Conservation (phyloP, 2,113 vertebrate species). For the Oreocharis arfaki region DNA sequence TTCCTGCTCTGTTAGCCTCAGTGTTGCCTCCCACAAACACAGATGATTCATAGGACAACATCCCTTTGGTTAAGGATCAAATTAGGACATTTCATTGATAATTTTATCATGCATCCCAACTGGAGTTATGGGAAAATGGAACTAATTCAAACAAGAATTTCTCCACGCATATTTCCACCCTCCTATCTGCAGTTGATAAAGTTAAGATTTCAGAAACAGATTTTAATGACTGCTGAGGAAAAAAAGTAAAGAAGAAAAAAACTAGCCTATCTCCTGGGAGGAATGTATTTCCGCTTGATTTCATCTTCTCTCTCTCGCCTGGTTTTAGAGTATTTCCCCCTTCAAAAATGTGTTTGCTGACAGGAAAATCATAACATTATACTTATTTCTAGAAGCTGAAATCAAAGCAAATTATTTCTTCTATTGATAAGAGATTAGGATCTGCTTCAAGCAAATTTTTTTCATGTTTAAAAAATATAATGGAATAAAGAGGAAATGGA, state of each 20-base stretch:
- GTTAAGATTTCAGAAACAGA: constrained; percentile 52
- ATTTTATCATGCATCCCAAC: constrained; percentile 70
- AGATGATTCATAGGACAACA: constrained; percentile 73
- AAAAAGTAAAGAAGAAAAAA: neutral
- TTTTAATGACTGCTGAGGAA: constrained; percentile 1
- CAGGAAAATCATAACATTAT: constrained; percentile 27
- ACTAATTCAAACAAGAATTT: constrained; percentile 53
- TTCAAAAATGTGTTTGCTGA: constrained; percentile 42
- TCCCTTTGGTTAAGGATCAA: constrained; percentile 72
- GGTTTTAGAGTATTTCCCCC: constrained; percentile 15
- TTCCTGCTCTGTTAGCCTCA: constrained; percentile 72
- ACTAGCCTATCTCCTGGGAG: neutral
- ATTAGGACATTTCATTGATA: constrained; percentile 76
- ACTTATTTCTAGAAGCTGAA: constrained; percentile 7
- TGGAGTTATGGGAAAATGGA: constrained; percentile 62
- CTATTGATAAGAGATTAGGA: constrained; percentile 12
- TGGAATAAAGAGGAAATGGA: neutral
- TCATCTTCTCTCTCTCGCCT: constrained; percentile 1
- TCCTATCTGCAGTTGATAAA: constrained; percentile 41
- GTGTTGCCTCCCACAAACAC: constrained; percentile 71
- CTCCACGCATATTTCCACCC: constrained; percentile 32
- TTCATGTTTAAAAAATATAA: neutral
- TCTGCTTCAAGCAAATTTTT: neutral
- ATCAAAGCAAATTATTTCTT: constrained; percentile 4
- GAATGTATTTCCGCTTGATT: constrained; percentile 32